These are phyloP conservation scores for Platycnemis pennipes DNA, from an alignment of 2,888 invertebrate genomes.

Conservation along the genomic window DNA sequence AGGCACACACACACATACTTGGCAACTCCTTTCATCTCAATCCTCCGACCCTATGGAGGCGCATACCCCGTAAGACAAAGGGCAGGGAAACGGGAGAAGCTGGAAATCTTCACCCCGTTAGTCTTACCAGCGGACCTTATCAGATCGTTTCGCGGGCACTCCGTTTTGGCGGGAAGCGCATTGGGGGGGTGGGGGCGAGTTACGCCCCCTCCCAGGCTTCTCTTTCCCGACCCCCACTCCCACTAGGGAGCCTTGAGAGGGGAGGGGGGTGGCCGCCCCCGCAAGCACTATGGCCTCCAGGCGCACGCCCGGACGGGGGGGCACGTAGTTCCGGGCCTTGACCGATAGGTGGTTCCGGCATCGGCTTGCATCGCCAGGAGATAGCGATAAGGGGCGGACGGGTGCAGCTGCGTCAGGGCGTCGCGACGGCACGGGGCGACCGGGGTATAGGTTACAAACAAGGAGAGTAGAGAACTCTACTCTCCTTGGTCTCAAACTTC, in stretches of 20 bases:
- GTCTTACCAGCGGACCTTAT: slow-evolving; percentile 38
- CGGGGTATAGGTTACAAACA: slow-evolving; percentile 48
- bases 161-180: slow-evolving; percentile 48
- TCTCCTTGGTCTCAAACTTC: no score
- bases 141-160: slow-evolving; percentile 62
- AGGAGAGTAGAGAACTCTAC: neutral
- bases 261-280: neutral
- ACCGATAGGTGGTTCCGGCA: slow-evolving; percentile 67
- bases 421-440: neutral
- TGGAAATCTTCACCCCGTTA: slow-evolving; percentile 67
- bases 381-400: neutral
- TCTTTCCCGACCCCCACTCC: neutral
- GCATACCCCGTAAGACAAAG: neutral
- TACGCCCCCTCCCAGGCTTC: neutral
- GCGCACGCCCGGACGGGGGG: slow-evolving; percentile 37
- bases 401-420: neutral
- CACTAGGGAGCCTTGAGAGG: neutral
- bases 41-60: neutral
- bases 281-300: neutral
- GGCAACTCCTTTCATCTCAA: neutral
- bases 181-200: neutral
- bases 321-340: slow-evolving; percentile 50
- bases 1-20: neutral
- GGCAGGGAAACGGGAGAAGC: slow-evolving; percentile 20
- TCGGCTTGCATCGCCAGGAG: slow-evolving; percentile 7